These are phyloP conservation scores for Phenganax subtilis DNA, from an alignment of 92 coral and sea anemone species.

Conservation along the genomic window DNA sequence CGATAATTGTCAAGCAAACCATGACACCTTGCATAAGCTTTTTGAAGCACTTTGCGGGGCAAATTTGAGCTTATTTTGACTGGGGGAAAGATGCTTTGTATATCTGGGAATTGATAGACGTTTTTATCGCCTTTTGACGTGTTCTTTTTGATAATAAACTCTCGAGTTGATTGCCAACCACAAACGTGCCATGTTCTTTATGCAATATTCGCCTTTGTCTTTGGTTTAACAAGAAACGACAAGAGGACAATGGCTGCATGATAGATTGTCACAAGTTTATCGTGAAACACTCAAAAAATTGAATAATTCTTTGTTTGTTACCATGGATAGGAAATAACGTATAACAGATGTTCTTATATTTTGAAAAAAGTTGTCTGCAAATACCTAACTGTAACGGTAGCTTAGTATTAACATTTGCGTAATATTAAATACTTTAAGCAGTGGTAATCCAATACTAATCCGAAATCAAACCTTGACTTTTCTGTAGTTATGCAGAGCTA, in stretches of 20 bases:
- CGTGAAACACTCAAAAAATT: neutral
- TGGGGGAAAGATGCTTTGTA: neutral
- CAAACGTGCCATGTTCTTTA: slow-evolving; percentile 1
- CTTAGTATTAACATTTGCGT: too few species aligned
- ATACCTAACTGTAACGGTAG: too few species aligned
- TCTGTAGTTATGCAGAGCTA: too few species aligned
- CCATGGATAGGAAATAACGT: neutral
- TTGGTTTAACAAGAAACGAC: slow-evolving; percentile 3
- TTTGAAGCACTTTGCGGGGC: neutral
- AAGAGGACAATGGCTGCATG: neutral
- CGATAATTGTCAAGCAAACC: slow-evolving; percentile 22
- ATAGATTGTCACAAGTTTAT: neutral
- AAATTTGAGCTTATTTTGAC: neutral
- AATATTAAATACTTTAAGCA: too few species aligned
- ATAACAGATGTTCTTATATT: neutral
- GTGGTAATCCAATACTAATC: too few species aligned
- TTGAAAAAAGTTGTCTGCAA: too few species aligned
- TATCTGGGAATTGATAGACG: neutral
- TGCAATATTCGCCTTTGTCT: slow-evolving; percentile 23
- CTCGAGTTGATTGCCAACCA: slow-evolving; percentile 6
- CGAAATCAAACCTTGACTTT: too few species aligned
- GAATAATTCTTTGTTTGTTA: neutral
- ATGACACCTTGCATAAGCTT: slow-evolving; percentile 4
- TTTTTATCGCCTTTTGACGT: neutral
- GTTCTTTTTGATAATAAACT: slow-evolving; percentile 8